Base-by-base conservation (phyloP, 2,113 vertebrate genomes). In the Neoarius graeffei region DNA sequence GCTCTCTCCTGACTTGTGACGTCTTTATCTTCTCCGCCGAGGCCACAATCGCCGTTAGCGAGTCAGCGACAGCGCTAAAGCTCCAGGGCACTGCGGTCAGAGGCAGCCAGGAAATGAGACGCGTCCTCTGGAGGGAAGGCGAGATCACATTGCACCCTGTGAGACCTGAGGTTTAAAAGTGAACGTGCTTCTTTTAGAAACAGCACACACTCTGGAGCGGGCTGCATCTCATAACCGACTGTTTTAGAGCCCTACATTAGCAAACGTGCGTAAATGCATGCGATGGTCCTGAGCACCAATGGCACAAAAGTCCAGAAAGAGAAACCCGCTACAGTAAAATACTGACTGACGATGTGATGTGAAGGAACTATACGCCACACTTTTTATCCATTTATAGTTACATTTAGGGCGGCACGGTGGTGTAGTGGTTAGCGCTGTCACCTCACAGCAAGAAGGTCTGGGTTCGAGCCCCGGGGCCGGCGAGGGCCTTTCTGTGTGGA, bases 1-100 rank as follows among this genome's bases (percentile, higher is more conserved):
- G 71, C 71, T 86, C 69, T 88, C 89, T 85, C 89, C 86, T 89
- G 83, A 85, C 89, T 83, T 69, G 9, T 82, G 60, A 27, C 73
- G 87, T 88, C 87, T 87, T 88, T 90, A 90, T 90, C 86, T 90
- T 60, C 74, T 88, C 89, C 80, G 10, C 79, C 15, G 89, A 88
- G 89, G 80, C 84, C 57, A 57, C 59, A 85, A 74, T 88, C 86
- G 89, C 89, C 13, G 76, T 87, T 85, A 90, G 89, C 85, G 89
- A 89, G 88, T 86, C 85, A 77, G 71, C 64, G 81, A 87, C 52
- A 84, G 88, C 76, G 42, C 66, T 81, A 57, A 73, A 66, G 86
- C 84, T 85, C 89, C 81, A 86, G 83, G 84, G 87, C 73, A 42
- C 62, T 83, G 86, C 73, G 80, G 86, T 90, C 84, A 83, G 87